Evolutionary conservation across 2,888 invertebrate species (phyloP), one percentile per base, ranked within the genome.

Genomic region (Yponomeuta malinellus): DNA sequence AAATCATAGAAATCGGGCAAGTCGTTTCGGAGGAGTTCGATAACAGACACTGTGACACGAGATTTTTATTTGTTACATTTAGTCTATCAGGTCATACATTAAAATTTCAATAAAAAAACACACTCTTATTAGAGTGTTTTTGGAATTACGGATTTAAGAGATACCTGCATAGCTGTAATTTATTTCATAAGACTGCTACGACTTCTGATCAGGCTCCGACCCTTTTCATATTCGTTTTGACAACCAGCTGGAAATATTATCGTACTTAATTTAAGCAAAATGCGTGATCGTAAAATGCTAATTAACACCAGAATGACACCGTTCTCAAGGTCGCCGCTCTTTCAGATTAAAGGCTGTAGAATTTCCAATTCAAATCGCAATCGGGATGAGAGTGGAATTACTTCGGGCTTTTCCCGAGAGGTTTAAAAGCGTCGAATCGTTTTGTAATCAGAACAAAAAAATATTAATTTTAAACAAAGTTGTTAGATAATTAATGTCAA

Each of bases 291-390:
- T 52, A 52, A 52, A 52, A 52, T 52, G 52, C 52, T 52, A 52
- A 52, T 52, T 52, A 52, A 52, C 52, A 52, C 52, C 52, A 52
- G 52, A 52, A 15, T 52, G 12, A 52, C 52, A 52, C 15, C 52
- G 12, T 3, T 52, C 52, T 52, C 52, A 52, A 52, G 52, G 52
- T 52, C 52, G 12, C 52, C 52, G 15, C 71, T 63, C 71, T 85
- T 86, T 85, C 83, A 88, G 85, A 90, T 89, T 89, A 89, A 84
- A 85, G 84, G 83, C 85, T 84, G 85, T 83, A 84, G 86, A 89
- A 89, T 90, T 85, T 87, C 85, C 88, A 89, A 89, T 89, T 90
- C 88, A 89, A 89, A 89, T 90, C 78, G 79, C 76, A 78, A 79
- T 79, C 83, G 81, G 86, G 87, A 88, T 89, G 84, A 81, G 85